Percentiles rank a stretch among this genome's conserved stretches.
Evolutionary conservation across 1,140 invertebrate species (phyloP).

Genomic region (Aphelinus certus): DNA sequence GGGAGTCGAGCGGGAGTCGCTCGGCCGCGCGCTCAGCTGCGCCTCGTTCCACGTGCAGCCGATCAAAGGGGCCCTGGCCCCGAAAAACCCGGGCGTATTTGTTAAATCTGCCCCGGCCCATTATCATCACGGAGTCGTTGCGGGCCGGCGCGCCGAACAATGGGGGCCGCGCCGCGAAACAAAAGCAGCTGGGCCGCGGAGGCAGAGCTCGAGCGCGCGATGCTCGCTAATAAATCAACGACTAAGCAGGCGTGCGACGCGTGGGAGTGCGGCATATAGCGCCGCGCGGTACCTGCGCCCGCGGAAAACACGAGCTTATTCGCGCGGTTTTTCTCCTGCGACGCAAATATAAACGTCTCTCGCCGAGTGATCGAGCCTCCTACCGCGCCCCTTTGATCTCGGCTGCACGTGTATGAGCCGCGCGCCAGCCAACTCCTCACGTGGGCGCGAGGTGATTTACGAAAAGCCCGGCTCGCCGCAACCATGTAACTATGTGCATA

Average conservation of each 20-base stretch:
- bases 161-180: background rate
- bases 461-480: constrained; percentile 24
- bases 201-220: constrained; percentile 32
- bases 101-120: constrained; percentile 30
- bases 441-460: constrained; percentile 37
- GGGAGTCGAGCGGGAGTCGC: too few species aligned
- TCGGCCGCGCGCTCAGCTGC: too few species aligned
- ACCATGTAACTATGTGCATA: background rate
- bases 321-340: constrained; percentile 13
- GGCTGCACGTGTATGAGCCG: background rate
- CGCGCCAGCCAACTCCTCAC: constrained; percentile 8
- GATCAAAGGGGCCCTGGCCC: constrained; percentile 18
- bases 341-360: constrained; percentile 31
- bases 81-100: constrained; percentile 44
- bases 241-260: constrained; percentile 46
- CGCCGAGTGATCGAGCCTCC: constrained; percentile 25
- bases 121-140: background rate
- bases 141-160: background rate
- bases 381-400: constrained; percentile 15
- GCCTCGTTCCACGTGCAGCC: too few species aligned
- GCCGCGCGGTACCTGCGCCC: background rate
- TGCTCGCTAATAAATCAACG: constrained; percentile 48
- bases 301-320: constrained; percentile 14
- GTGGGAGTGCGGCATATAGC: constrained; percentile 2
- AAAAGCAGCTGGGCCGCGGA: background rate